A percentile compares a stretch with the other conserved stretches of the same genome.
Evolutionary conservation across 1,140 invertebrate species (phyloP).

Genomic region (Coboldia fuscipes): DNA sequence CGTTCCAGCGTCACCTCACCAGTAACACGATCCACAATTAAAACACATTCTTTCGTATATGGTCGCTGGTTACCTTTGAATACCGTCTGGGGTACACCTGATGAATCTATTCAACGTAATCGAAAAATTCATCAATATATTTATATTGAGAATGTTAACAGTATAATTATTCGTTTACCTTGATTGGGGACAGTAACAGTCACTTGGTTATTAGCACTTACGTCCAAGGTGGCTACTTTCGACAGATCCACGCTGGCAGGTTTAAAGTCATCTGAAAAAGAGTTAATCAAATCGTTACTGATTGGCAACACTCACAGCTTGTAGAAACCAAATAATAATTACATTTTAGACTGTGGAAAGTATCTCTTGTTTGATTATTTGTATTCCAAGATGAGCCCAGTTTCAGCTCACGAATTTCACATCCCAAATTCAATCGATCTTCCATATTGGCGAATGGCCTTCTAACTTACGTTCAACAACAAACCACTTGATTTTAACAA

Average conservation of each 20-base stretch:
- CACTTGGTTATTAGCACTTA: constrained; percentile 68
- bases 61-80: constrained; percentile 84
- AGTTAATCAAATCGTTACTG: constrained; percentile 1
- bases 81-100: constrained; percentile 71
- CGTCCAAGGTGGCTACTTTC: constrained; percentile 73
- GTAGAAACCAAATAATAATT: constrained; percentile 23
- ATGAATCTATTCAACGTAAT: constrained; percentile 33
- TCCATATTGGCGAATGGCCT: too few species aligned
- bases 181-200: constrained; percentile 87
- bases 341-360: constrained; percentile 78
- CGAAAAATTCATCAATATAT: background rate
- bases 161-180: constrained; percentile 21
- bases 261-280: constrained; percentile 82
- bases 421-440: constrained; percentile 38
- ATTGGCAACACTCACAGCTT: background rate
- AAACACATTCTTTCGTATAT: constrained; percentile 84
- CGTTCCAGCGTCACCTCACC: constrained; percentile 85
- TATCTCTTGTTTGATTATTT: constrained; percentile 31
- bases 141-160: background rate
- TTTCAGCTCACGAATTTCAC: constrained; percentile 57
- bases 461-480: too few species aligned
- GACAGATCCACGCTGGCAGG: constrained; percentile 85
- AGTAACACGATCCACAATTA: constrained; percentile 78
- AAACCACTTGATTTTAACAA: too few species aligned
- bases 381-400: constrained; percentile 59